Conservation (phyloP, 2,888 invertebrate genomes). For the Schizaphis graminum region DNA sequence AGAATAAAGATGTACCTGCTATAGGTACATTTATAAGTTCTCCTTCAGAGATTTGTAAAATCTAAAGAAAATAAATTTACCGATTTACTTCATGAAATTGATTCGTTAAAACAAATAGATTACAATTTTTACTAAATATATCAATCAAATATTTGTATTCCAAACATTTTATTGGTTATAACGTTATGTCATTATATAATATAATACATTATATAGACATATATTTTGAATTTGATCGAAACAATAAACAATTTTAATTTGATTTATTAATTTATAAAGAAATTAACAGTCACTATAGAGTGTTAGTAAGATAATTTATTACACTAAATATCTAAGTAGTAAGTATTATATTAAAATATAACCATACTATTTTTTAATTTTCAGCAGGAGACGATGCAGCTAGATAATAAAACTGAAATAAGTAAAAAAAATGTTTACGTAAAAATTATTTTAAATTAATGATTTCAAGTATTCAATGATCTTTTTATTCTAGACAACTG, state of each 20-base stretch:
- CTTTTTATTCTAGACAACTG: background rate
- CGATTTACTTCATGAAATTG: background rate
- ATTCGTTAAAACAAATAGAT: background rate
- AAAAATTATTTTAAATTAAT: background rate
- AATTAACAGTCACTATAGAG: background rate
- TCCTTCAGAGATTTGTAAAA: background rate
- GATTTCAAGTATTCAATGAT: background rate
- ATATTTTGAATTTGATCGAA: background rate
- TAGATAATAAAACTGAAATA: background rate
- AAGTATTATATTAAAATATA: background rate
- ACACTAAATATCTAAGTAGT: background rate
- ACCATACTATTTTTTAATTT: background rate
- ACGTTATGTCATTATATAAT: background rate
- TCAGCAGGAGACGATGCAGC: too few relatives aligned
- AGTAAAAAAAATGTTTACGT: background rate
- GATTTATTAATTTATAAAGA: background rate
- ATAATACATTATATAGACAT: background rate
- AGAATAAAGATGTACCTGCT: background rate
- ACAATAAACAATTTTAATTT: background rate
- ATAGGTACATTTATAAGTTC: background rate
- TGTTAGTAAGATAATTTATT: background rate
- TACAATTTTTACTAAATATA: background rate
- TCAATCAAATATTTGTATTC: background rate
- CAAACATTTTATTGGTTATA: background rate
- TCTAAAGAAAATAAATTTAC: background rate